A percentile compares a stretch with the other conserved stretches of the same genome.
Conservation (phyloP, 2,113 vertebrate genomes). For the Garra rufa region DNA sequence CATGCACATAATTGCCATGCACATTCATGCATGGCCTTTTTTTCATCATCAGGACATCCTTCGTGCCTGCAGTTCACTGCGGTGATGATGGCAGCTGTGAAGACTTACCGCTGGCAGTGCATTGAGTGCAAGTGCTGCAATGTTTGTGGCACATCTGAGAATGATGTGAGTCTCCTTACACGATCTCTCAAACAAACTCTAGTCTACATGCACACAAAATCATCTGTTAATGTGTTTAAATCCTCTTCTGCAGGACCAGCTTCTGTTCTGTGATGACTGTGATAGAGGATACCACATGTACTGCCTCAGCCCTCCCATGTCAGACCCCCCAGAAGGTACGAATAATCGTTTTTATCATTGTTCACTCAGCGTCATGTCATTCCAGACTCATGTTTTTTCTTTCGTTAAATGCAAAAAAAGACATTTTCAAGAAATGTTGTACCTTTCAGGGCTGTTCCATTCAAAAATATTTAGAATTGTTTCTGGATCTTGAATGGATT, state of each 20-base stretch:
- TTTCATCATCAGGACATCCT: slow-evolving; percentile 81
- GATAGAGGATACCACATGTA: slow-evolving; percentile 95
- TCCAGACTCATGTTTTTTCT: background rate
- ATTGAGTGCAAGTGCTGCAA: slow-evolving; percentile 99
- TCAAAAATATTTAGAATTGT: too few species aligned
- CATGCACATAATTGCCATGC: background rate
- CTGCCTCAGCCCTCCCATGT: slow-evolving; percentile 91
- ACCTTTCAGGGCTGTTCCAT: too few species aligned
- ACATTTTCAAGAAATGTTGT: too few species aligned
- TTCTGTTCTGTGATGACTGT: slow-evolving; percentile 93
- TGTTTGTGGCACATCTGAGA: slow-evolving; percentile 94
- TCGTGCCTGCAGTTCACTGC: slow-evolving; percentile 96
- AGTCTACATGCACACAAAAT: background rate
- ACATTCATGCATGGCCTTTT: background rate
- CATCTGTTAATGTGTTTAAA: background rate
- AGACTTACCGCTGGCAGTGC: slow-evolving; percentile 98
- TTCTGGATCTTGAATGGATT: too few species aligned
- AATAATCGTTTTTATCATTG: background rate
- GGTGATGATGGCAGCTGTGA: slow-evolving; percentile 96
- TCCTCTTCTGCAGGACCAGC: slow-evolving; percentile 81
- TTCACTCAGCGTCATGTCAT: background rate
- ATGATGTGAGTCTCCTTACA: slow-evolving; percentile 81
- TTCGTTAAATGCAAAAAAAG: background rate
- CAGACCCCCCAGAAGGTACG: slow-evolving; percentile 90
- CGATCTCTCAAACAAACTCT: background rate